Evolutionary conservation across 2,888 invertebrate genomes (phyloP), one percentile per base, ranked within the genome.

Genomic region (Rhagonycha lutea): DNA sequence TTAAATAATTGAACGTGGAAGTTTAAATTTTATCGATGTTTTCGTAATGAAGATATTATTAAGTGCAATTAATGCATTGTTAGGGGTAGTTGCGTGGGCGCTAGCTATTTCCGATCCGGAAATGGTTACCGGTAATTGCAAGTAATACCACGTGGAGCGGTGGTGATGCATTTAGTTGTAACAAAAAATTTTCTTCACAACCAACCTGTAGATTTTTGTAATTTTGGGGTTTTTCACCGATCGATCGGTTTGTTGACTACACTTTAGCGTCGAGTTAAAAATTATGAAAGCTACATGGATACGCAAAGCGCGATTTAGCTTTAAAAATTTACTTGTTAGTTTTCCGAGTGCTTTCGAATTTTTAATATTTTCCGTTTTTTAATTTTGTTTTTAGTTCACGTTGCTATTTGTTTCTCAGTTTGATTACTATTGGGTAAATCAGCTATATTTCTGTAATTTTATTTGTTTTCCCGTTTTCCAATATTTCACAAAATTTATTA

Each of bases 61-160:
- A 78, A 79, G 79, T 79, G 80, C 77, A 78, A 80, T 81, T 80
- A 80, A 81, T 77, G 76, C 75, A 80, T 80, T 78, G 76, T 76
- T 73, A 61, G 68, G 77, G 65, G 76, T 80, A 81, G 81, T 83
- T 81, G 84, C 80, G 84, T 78, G 79, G 81, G 84, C 82, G 85
- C 83, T 79, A 83, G 85, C 85, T 86, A 87, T 86, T 87, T 87
- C 87, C 87, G 86, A 78, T 79, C 82, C 86, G 87, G 87, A 87
- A 84, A 86, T 87, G 85, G 84, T 82, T 83, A 84, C 87, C 87
- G 87, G 87, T 87, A 88, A 87, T 88, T 87, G 87, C 86, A 85
- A 86, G 83, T 86, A 86, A 87, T 85, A 84, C 85, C 85, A 85
- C 83, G 86, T 84, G 83, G 84, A 84, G 80, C 85, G 81, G 82